These are phyloP conservation scores for Pseudochaenichthys georgianus DNA, from an alignment of 2,797 vertebrate species.

Conservation along the genomic window DNA sequence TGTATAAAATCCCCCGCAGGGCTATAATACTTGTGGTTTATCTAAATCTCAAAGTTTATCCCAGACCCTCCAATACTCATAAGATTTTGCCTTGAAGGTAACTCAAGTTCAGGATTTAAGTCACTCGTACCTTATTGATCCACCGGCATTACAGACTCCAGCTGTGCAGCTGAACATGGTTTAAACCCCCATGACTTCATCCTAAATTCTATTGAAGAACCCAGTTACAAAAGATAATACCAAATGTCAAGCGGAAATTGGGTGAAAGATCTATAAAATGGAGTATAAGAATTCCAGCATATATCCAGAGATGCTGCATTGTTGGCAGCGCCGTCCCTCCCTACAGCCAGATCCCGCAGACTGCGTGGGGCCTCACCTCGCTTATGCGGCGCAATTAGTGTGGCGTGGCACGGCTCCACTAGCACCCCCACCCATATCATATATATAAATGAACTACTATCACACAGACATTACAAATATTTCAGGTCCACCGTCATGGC, in stretches of 20 bases:
- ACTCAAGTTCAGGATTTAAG: background rate
- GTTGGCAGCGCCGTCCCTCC: background rate
- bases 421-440: no score
- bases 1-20: background rate
- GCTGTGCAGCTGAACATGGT: background rate
- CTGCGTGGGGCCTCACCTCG: no score
- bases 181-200: background rate
- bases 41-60: background rate
- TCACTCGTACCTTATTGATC: background rate
- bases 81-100: background rate
- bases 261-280: background rate
- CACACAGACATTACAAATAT: no score
- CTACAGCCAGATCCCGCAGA: no score
- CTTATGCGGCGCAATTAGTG: no score
- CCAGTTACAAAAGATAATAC: background rate
- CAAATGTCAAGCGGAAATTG: background rate
- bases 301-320: background rate
- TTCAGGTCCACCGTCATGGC: background rate
- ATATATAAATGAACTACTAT: no score
- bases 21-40: background rate
- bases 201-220: background rate
- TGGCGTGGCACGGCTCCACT: no score
- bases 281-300: no score
- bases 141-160: background rate
- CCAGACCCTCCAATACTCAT: background rate